Evolutionary conservation across 2,888 invertebrate genomes (phyloP).

Genomic region (Epistrophe eligans): DNA sequence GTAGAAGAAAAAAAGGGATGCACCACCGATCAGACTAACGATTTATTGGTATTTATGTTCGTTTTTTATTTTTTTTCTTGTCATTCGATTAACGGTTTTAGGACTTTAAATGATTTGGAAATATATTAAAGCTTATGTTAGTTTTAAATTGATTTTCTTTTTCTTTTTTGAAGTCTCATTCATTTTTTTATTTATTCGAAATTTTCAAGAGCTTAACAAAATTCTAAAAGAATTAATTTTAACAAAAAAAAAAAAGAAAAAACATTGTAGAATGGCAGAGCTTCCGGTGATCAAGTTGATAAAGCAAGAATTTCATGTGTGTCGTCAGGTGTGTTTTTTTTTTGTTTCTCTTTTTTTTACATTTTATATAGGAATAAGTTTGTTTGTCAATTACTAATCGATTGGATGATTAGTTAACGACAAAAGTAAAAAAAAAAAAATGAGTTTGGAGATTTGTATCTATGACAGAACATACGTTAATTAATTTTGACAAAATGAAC

Average conservation of each 20-base stretch:
- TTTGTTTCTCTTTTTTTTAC: not conserved
- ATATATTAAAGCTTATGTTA: not conserved
- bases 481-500: no score
- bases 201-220: conserved; percentile 1
- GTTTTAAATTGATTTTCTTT: conserved; percentile 1
- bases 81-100: conserved; percentile 23
- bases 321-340: conserved; percentile 43
- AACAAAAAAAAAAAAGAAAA: conserved; percentile 18
- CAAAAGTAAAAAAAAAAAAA: no score
- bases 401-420: conserved; percentile 9
- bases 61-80: not conserved
- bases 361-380: not conserved
- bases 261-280: conserved; percentile 12
- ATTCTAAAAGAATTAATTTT: conserved; percentile 11
- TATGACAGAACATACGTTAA: no score
- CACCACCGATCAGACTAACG: conserved; percentile 9
- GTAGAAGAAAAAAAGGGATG: not conserved
- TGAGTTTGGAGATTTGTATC: no score
- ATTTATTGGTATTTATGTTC: conserved; percentile 14
- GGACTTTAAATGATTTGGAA: conserved; percentile 5
- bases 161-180: conserved; percentile 25
- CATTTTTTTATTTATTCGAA: conserved; percentile 31
- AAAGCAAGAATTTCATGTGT: conserved; percentile 21
- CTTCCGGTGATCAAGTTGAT: conserved; percentile 64
- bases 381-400: conserved; percentile 51